Conservation (phyloP, 2,797 vertebrate genomes). For the Neosilurus hyrtlii region DNA sequence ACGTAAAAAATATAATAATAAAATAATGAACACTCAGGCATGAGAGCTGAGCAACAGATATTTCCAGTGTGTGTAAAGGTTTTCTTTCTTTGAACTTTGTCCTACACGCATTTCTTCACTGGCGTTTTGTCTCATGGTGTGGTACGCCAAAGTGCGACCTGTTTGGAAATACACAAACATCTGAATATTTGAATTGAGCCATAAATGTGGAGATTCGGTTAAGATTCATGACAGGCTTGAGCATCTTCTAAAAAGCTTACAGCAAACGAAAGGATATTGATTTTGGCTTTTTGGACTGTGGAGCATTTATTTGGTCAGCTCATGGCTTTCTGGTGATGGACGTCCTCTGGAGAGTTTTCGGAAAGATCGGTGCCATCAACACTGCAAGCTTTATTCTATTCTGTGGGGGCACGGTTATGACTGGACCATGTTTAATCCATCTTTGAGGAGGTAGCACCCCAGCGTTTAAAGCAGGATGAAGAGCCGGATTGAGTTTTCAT, state of each 20-base stretch:
- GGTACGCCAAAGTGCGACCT: neutral
- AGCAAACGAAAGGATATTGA: neutral
- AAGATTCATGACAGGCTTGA: neutral
- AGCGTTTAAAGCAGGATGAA: conserved; percentile 21
- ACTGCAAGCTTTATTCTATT: conserved; percentile 3
- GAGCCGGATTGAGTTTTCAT: conserved; percentile 27
- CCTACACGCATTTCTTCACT: neutral
- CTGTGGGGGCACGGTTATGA: neutral
- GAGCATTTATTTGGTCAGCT: neutral
- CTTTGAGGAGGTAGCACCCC: neutral
- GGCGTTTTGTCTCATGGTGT: neutral
- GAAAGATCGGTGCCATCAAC: conserved; percentile 5
- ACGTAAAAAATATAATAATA: too few species aligned
- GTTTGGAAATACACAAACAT: neutral
- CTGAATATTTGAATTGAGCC: neutral
- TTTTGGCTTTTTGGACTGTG: neutral
- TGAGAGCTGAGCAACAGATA: too few species aligned
- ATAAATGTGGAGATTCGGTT: neutral
- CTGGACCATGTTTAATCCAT: neutral
- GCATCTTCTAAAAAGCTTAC: neutral
- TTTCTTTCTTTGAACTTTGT: neutral
- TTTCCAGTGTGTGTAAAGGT: too few species aligned
- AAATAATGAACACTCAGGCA: too few species aligned
- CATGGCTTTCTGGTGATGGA: neutral
- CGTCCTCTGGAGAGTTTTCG: neutral